phyloP scores from a whole-genome alignment of 1,140 invertebrate genomes.

The Drosophila mayri region DNA sequence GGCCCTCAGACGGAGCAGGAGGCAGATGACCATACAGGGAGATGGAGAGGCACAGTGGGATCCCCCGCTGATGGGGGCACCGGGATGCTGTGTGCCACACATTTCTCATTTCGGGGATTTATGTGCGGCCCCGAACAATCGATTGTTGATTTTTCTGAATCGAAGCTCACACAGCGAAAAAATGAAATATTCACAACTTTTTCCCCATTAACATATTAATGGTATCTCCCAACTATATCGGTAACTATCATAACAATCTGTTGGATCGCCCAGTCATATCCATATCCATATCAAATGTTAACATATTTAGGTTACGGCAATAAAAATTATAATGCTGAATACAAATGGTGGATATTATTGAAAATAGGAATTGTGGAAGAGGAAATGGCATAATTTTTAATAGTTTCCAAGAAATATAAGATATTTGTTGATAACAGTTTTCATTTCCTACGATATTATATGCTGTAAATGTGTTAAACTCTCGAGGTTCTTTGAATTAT shows the following conservation, averaged over 20 bases:
- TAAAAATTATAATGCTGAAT: slow-evolving; percentile 9
- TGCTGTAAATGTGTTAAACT: neutral
- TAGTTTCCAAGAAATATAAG: neutral
- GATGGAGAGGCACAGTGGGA: neutral
- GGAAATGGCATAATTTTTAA: neutral
- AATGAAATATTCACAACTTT: slow-evolving; percentile 15
- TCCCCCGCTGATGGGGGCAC: slow-evolving; percentile 40
- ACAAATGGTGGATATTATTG: neutral
- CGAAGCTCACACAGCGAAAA: slow-evolving; percentile 45
- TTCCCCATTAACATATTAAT: slow-evolving; percentile 25
- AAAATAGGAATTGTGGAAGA: neutral
- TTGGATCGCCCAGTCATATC: slow-evolving; percentile 8
- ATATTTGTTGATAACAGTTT: neutral
- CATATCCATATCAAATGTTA: slow-evolving; percentile 19
- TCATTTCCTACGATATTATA: neutral
- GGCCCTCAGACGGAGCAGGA: slow-evolving; percentile 21
- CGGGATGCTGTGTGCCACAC: slow-evolving; percentile 54
- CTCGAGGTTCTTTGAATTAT: neutral
- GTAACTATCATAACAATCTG: slow-evolving; percentile 8
- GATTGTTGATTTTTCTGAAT: slow-evolving; percentile 70
- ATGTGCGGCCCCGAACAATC: slow-evolving; percentile 64
- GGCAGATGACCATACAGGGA: slow-evolving; percentile 7
- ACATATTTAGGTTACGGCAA: slow-evolving; percentile 1
- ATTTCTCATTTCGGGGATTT: slow-evolving; percentile 73
- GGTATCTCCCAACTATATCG: neutral